These are phyloP conservation scores for Oceanodroma tethys DNA, from an alignment of 2,113 vertebrate genomes.

Conservation along the genomic window DNA sequence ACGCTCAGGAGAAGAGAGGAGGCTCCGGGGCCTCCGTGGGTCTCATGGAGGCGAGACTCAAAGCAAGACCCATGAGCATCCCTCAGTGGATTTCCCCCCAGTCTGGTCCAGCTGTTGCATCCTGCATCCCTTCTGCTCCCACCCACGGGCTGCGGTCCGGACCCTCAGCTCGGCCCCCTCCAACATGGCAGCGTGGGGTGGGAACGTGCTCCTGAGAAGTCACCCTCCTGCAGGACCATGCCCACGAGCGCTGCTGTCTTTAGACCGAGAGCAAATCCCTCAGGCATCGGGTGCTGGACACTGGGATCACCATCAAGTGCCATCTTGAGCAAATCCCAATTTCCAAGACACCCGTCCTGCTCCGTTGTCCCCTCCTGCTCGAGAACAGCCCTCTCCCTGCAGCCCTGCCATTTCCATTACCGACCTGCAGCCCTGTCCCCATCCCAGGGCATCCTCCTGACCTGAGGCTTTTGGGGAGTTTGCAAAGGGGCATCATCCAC, in stretches of 20 bases:
- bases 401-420: neutral
- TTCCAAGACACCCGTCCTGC: neutral
- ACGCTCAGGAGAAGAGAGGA: neutral
- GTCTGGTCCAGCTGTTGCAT: rapidly evolving
- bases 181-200: rapidly evolving
- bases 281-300: neutral
- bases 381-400: neutral
- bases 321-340: neutral
- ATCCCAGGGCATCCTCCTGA: neutral
- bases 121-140: neutral
- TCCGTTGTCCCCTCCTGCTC: neutral
- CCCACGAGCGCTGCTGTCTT: rapidly evolving
- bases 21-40: rapidly evolving
- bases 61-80: neutral
- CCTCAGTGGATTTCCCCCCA: neutral
- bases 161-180: neutral
- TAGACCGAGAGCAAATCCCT: neutral
- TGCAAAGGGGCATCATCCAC: neutral
- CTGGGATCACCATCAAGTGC: neutral
- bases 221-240: rapidly evolving
- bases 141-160: rapidly evolving
- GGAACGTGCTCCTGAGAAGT: neutral
- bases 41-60: neutral
- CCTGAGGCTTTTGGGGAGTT: neutral
- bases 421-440: rapidly evolving